Percentiles rank a stretch among this genome's conserved stretches.
Evolutionary conservation across 2,797 vertebrate genomes (phyloP).

Genomic region (Manis javanica): DNA sequence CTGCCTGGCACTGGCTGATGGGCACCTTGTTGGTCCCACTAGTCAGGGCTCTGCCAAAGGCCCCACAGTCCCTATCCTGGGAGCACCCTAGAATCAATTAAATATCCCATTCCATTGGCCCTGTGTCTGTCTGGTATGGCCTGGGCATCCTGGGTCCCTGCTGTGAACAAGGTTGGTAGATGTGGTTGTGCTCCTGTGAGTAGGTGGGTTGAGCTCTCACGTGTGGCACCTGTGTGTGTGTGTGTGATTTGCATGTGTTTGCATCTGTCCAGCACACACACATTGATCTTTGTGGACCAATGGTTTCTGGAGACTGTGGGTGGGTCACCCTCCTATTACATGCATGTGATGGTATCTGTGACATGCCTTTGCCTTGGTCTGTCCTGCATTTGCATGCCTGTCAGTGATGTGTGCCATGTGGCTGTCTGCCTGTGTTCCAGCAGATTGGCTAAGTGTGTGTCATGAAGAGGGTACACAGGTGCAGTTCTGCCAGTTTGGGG

Average conservation of each 20-base stretch:
- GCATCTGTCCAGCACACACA: background rate
- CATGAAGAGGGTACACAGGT: background rate
- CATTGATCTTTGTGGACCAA: background rate
- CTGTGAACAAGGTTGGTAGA: background rate
- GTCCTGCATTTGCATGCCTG: background rate
- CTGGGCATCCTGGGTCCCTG: conserved; percentile 56
- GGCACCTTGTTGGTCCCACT: conserved; percentile 52
- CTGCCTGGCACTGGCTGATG: conserved; percentile 63
- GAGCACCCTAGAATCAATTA: conserved; percentile 85
- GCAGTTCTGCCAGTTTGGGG: background rate
- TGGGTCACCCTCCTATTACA: background rate
- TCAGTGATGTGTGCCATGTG: background rate
- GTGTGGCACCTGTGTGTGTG: background rate
- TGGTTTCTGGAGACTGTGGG: background rate
- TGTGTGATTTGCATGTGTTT: background rate
- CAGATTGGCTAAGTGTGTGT: background rate
- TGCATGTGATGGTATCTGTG: background rate
- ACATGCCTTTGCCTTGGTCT: background rate
- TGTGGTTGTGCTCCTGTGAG: background rate
- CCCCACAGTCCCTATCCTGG: conserved; percentile 49
- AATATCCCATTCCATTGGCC: conserved; percentile 81
- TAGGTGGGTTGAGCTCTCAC: background rate
- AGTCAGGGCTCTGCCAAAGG: conserved; percentile 75
- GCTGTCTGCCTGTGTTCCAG: background rate
- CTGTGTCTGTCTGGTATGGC: conserved; percentile 78